These are phyloP conservation scores for Drosophila aff. DNA, from an alignment of 1,140 invertebrate species.

Conservation along the genomic window DNA sequence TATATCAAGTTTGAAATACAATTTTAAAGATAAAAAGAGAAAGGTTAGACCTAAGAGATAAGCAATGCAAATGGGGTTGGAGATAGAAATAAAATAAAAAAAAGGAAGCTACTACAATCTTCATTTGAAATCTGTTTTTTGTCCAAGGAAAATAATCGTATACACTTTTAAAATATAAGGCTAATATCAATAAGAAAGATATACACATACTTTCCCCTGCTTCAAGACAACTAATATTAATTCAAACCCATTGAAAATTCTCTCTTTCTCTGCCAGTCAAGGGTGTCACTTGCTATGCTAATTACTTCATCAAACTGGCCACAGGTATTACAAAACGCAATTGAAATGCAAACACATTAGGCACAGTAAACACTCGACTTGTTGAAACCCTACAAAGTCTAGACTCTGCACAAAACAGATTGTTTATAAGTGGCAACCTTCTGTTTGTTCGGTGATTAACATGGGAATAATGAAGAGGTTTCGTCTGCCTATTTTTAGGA, in stretches of 20 bases:
- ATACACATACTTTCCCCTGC: neutral
- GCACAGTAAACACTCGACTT: slow-evolving; percentile 40
- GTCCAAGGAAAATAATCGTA: neutral
- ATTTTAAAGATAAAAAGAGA: neutral
- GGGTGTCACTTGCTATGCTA: slow-evolving; percentile 21
- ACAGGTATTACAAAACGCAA: slow-evolving; percentile 31
- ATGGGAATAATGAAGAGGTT: slow-evolving; percentile 43
- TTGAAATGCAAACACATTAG: slow-evolving; percentile 48
- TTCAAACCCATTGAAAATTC: neutral
- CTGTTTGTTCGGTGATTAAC: slow-evolving; percentile 56
- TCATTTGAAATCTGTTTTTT: neutral
- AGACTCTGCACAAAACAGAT: slow-evolving; percentile 14
- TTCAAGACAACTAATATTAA: neutral
- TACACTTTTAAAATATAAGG: neutral
- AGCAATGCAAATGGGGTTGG: neutral
- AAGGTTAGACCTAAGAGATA: neutral
- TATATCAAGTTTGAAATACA: slow-evolving; percentile 6
- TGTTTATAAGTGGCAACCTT: slow-evolving; percentile 36
- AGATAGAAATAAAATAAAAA: neutral
- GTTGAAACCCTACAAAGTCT: slow-evolving; percentile 12
- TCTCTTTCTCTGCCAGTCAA: slow-evolving; percentile 7
- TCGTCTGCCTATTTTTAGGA: slow-evolving; percentile 38
- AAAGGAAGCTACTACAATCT: neutral
- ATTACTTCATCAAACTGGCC: slow-evolving; percentile 18
- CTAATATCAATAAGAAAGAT: neutral